phyloP scores from a whole-genome alignment of 2,797 vertebrate genomes.

The Vireo griseus region DNA sequence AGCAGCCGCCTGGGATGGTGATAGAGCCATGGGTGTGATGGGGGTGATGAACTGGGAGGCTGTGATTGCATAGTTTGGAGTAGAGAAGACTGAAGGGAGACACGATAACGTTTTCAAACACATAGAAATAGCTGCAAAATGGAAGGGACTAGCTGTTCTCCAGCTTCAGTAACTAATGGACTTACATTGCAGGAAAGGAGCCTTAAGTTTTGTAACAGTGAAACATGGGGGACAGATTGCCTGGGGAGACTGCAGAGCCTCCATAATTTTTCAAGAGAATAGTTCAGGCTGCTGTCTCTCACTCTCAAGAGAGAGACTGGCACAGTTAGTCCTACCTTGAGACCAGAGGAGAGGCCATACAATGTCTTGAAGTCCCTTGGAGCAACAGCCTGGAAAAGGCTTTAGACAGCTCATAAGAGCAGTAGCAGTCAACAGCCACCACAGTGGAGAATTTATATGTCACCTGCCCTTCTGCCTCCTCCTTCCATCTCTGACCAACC shows the following conservation, averaged over 20 bases:
- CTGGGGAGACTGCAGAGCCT: neutral
- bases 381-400: neutral
- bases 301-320: neutral
- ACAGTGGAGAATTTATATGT: neutral
- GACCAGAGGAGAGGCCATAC: neutral
- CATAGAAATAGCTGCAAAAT: neutral
- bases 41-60: neutral
- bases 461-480: neutral
- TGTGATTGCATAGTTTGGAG: conserved; percentile 16
- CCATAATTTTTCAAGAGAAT: neutral
- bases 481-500: neutral
- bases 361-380: neutral
- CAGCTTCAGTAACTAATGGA: neutral
- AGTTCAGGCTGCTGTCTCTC: neutral
- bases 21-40: no score
- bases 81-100: neutral
- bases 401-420: fast-evolving
- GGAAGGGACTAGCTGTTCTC: neutral
- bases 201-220: neutral
- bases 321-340: neutral
- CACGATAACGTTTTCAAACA: neutral
- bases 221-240: neutral
- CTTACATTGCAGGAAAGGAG: neutral
- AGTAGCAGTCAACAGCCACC: neutral
- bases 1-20: neutral